phyloP scores from a whole-genome alignment of 1,140 invertebrate species.

The Physella acuta region DNA sequence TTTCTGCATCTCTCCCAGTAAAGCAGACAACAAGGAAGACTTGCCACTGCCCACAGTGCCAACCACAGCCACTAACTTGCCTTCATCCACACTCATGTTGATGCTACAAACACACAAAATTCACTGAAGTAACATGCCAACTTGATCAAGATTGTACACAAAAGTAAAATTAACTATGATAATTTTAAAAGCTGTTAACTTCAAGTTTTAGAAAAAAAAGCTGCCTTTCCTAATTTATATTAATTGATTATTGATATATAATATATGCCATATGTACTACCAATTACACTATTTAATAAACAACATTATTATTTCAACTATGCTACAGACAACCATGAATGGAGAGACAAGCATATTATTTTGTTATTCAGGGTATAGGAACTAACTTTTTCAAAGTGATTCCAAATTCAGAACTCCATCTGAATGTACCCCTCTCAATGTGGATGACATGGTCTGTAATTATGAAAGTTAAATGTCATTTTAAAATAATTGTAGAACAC shows the following conservation, averaged over 20 bases:
- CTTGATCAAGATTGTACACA: too few species aligned
- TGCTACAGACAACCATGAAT: background rate
- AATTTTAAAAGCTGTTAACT: too few species aligned
- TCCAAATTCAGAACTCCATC: slow-evolving; percentile 33
- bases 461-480: too few species aligned
- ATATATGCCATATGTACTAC: too few species aligned
- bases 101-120: too few species aligned
- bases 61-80: slow-evolving; percentile 63
- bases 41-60: slow-evolving; percentile 69
- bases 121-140: too few species aligned
- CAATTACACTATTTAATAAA: background rate
- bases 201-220: too few species aligned
- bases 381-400: slow-evolving; percentile 38
- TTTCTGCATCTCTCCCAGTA: slow-evolving; percentile 65
- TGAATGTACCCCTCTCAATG: slow-evolving; percentile 38
- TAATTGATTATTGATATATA: too few species aligned
- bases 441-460: slow-evolving; percentile 31
- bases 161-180: too few species aligned
- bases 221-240: too few species aligned
- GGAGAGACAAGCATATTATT: background rate
- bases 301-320: background rate
- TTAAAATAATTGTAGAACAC: too few species aligned
- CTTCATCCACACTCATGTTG: slow-evolving; percentile 41
- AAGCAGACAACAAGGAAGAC: slow-evolving; percentile 65
- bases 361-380: background rate